Percentiles rank a stretch among this genome's conserved stretches.
Evolutionary conservation across 2,113 vertebrate species (phyloP).

Genomic region (Varanus salvator): DNA sequence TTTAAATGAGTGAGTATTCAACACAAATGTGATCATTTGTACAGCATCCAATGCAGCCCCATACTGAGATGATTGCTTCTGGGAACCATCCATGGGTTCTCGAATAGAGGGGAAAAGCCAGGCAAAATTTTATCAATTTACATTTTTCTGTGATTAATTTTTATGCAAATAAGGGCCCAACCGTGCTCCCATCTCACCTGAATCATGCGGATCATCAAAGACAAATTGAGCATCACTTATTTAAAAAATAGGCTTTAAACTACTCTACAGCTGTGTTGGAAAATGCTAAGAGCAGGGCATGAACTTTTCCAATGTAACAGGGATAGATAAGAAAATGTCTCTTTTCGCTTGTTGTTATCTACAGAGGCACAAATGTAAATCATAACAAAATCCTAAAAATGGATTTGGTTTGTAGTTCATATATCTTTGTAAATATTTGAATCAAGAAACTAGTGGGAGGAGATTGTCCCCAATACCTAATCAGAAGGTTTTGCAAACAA

Average conservation of each 20-base stretch:
- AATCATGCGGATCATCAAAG: constrained; percentile 90
- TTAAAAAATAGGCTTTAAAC: constrained; percentile 88
- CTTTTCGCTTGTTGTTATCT: constrained; percentile 72
- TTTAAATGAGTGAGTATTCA: constrained; percentile 98
- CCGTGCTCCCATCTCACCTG: constrained; percentile 90
- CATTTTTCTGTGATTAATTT: constrained; percentile 94
- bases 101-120: constrained; percentile 83
- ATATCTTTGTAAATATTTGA: constrained; percentile 61
- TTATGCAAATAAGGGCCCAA: constrained; percentile 90
- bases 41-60: constrained; percentile 89
- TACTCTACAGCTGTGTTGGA: constrained; percentile 88
- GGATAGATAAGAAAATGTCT: constrained; percentile 80
- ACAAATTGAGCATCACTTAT: constrained; percentile 90
- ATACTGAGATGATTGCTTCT: constrained; percentile 96
- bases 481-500: constrained; percentile 41
- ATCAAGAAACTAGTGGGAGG: constrained; percentile 37
- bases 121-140: constrained; percentile 92
- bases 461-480: constrained; percentile 45
- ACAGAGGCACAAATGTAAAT: constrained; percentile 71
- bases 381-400: constrained; percentile 78
- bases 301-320: constrained; percentile 84
- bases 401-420: constrained; percentile 67
- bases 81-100: constrained; percentile 83
- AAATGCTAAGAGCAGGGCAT: constrained; percentile 84
- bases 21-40: constrained; percentile 95